Conservation (phyloP, 2,113 vertebrate species). For the Aegotheles bennettii region DNA sequence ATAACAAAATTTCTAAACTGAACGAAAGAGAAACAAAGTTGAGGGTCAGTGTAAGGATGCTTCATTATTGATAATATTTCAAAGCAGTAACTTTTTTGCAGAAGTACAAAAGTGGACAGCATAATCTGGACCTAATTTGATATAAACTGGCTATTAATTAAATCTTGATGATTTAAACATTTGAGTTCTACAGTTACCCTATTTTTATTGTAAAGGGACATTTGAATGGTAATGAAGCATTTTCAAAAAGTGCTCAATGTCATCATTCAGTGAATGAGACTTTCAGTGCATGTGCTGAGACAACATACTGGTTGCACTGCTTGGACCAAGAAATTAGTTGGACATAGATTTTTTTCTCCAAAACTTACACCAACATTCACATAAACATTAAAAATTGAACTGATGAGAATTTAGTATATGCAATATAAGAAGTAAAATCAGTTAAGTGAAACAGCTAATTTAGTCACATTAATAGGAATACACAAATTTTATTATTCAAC, state of each 20-base stretch:
- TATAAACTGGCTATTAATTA: neutral
- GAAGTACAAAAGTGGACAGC: neutral
- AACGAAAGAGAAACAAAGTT: neutral
- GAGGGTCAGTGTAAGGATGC: neutral
- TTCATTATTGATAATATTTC: neutral
- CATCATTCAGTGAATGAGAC: neutral
- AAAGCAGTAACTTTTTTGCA: neutral
- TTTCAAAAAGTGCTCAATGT: neutral
- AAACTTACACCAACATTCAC: neutral
- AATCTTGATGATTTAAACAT: neutral
- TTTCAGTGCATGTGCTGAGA: neutral
- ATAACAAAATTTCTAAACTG: conserved; percentile 15
- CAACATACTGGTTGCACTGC: neutral
- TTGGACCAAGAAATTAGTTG: neutral
- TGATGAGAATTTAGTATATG: neutral
- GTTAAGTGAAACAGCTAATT: neutral
- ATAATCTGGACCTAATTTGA: neutral
- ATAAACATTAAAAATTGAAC: neutral
- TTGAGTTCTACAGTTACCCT: neutral
- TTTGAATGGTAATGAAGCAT: neutral
- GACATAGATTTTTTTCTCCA: neutral
- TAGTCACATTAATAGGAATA: neutral
- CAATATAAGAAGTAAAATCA: neutral
- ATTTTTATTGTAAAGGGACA: neutral
- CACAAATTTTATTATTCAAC: neutral